Evolutionary conservation across 2,113 vertebrate species (phyloP).

Genomic region (Trichechus manatus): DNA sequence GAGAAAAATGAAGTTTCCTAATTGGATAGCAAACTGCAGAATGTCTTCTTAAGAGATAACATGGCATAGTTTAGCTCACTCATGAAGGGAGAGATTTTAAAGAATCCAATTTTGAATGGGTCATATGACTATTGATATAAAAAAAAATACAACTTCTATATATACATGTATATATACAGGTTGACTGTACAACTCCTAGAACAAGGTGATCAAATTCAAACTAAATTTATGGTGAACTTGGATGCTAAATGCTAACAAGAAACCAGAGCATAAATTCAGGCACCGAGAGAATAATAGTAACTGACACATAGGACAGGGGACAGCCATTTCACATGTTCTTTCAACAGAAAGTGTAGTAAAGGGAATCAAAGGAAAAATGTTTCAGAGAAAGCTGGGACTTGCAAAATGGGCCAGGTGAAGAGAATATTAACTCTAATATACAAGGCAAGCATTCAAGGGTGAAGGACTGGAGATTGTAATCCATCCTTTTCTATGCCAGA

Average conservation of each 20-base stretch:
- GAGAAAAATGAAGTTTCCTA: not conserved
- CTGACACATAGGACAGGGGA: constrained; percentile 42
- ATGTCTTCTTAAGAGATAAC: not conserved
- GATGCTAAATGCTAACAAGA: constrained; percentile 28
- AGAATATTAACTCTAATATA: constrained; percentile 77
- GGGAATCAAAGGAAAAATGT: constrained; percentile 52
- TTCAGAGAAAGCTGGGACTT: constrained; percentile 53
- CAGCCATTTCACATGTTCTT: constrained; percentile 60
- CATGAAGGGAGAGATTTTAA: constrained; percentile 38
- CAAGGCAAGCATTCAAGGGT: constrained; percentile 75
- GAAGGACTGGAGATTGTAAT: constrained; percentile 67
- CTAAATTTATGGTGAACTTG: not conserved
- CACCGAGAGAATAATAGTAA: constrained; percentile 51
- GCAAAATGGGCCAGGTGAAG: constrained; percentile 68
- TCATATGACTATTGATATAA: constrained; percentile 47
- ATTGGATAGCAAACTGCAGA: not conserved
- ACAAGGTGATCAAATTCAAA: constrained; percentile 28
- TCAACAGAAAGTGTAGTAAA: constrained; percentile 64
- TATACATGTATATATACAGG: not conserved
- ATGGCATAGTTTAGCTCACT: not conserved
- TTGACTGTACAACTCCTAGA: not conserved
- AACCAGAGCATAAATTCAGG: constrained; percentile 54
- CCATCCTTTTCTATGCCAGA: constrained; percentile 75
- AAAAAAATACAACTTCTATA: constrained; percentile 20
- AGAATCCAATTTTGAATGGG: constrained; percentile 40